These are phyloP conservation scores for Sceloporus undulatus DNA, from an alignment of 2,113 vertebrate species.

Conservation along the genomic window DNA sequence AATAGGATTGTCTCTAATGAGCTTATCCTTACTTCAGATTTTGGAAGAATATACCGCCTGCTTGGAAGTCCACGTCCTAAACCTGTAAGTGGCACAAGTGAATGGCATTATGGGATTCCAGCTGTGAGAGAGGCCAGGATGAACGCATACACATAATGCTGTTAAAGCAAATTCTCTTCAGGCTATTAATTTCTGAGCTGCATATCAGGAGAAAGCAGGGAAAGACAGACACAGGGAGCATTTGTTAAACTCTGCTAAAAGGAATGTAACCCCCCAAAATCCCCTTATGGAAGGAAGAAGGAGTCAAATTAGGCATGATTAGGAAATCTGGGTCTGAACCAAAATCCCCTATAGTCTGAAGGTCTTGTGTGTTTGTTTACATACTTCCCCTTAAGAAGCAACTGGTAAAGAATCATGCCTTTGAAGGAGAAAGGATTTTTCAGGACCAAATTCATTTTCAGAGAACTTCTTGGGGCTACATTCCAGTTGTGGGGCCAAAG, in stretches of 20 bases:
- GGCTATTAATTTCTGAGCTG: not conserved
- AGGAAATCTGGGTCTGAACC: not conserved
- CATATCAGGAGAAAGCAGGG: not conserved
- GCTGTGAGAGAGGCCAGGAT: not conserved
- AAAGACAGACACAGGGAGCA: not conserved
- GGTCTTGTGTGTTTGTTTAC: not conserved
- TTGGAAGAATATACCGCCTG: constrained; percentile 1
- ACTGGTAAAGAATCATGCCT: too few relatives aligned
- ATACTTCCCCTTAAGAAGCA: too few relatives aligned
- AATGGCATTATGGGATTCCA: not conserved
- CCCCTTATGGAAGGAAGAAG: not conserved
- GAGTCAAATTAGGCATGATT: not conserved
- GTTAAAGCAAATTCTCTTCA: constrained; percentile 22
- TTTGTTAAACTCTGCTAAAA: not conserved
- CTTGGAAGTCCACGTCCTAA: not conserved
- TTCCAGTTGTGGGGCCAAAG: too few relatives aligned
- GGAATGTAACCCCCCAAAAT: not conserved
- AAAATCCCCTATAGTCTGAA: not conserved
- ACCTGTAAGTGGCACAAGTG: not conserved
- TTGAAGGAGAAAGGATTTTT: too few relatives aligned
- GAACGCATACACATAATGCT: not conserved
- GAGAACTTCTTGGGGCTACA: too few relatives aligned
- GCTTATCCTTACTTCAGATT: not conserved
- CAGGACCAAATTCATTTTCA: too few relatives aligned
- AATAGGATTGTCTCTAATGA: constrained; percentile 35